These are phyloP conservation scores for Epizoanthus rinbou DNA, from an alignment of 92 coral and sea anemone genomes.

Conservation along the genomic window DNA sequence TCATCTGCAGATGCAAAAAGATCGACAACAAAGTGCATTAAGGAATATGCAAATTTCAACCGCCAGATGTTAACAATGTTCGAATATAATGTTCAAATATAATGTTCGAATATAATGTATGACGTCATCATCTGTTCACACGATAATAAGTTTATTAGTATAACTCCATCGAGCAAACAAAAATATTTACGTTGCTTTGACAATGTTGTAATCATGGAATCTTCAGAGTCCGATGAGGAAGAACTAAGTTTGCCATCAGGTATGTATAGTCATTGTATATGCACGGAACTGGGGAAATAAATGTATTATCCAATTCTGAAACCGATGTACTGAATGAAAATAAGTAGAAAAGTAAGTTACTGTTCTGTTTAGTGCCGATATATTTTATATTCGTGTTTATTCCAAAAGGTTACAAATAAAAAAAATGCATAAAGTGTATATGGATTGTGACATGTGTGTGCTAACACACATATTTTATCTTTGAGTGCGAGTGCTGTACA, in stretches of 20 bases:
- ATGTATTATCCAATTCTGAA: neutral
- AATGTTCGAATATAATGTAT: neutral
- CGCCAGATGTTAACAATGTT: neutral
- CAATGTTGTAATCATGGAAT: neutral
- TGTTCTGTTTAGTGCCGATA: too few relatives aligned
- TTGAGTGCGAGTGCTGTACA: too few relatives aligned
- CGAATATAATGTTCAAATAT: neutral
- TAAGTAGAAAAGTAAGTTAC: too few relatives aligned
- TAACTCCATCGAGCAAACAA: too few relatives aligned
- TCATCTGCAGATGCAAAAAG: too few relatives aligned
- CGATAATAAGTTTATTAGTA: neutral
- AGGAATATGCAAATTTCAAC: too few relatives aligned
- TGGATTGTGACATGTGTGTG: too few relatives aligned
- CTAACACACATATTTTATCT: too few relatives aligned
- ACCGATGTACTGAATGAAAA: neutral
- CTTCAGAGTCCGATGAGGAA: neutral
- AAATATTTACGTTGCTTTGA: neutral
- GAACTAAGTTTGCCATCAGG: neutral
- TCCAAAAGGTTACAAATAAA: too few relatives aligned
- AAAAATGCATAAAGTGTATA: too few relatives aligned
- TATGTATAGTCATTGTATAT: neutral
- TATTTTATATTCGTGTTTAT: too few relatives aligned
- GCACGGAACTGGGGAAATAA: neutral
- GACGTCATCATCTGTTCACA: constrained; percentile 29
- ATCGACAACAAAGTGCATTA: too few relatives aligned